Base-by-base conservation (phyloP, 1,140 invertebrate genomes). In the Saccostrea echinata region DNA sequence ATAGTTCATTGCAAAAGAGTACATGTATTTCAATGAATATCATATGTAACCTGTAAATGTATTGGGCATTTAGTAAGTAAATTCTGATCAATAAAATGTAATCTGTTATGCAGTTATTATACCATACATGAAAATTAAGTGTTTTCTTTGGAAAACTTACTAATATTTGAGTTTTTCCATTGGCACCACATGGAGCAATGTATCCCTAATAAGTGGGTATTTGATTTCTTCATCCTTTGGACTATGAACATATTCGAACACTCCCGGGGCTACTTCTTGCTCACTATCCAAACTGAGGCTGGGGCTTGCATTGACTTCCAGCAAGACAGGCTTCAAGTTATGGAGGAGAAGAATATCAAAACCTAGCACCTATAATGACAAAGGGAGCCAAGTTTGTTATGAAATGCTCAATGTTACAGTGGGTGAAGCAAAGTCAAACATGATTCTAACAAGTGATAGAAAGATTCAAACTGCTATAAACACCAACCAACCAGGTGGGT, bases 301-400 rank as follows among this genome's bases (percentile, higher is more conserved):
- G 9, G 95, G 95, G 85, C 94, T 95, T 27, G 95, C 92, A 89
- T 96, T 96, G 13, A 96, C 95, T 90, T 96, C 95, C 43, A 96
- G 91, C 18, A 96, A 88, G 76, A 95, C 92, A 9, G 95, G 95
- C 21, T 90, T 91, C 0, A 95, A 92, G 86, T 95, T 92, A n/a
- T 94, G 90, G 27, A 93, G 80, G 9, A 96, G 89, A 33, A 96
- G 90, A 24, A 96, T 94, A 88, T 96, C 95, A 90, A 96, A 96
- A 11, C 95, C 95, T 57, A 96, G 91, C 51, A 96, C 95, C 95
- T 96, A 90, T 13, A 91, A 90, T 84, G 81, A 83, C 51, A 83
- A 76, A 76, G 27, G 4, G 12, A 30, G 16, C 33, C 68, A 76
- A 76, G 30, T 76, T 3, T 43, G 43, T 43, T 43, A 43, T 2